These are phyloP conservation scores for Achroia grisella DNA, from an alignment of 1,140 invertebrate genomes.

Conservation along the genomic window DNA sequence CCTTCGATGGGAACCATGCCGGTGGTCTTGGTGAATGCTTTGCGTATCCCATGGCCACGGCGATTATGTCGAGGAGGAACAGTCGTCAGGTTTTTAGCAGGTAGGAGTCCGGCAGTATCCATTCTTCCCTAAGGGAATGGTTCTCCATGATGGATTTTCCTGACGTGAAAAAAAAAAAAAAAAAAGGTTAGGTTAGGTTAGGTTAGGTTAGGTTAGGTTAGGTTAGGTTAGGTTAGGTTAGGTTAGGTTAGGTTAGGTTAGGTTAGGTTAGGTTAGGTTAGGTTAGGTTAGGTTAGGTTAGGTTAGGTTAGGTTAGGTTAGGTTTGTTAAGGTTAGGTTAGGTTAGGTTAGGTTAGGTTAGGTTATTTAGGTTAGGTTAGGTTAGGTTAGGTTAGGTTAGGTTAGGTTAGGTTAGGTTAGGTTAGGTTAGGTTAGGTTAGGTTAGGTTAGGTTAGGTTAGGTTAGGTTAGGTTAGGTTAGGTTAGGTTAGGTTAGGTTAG, in stretches of 20 bases:
- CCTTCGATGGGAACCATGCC: no score
- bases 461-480: conserved; percentile 26
- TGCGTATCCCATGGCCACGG: no score
- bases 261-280: conserved; percentile 13
- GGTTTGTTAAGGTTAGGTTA: conserved; percentile 13
- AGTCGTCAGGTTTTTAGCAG: no score
- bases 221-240: conserved; percentile 9
- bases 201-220: conserved; percentile 13
- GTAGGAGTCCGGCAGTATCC: no score
- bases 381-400: conserved; percentile 19
- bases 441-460: conserved; percentile 23
- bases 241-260: conserved; percentile 15
- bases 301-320: conserved; percentile 17
- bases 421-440: conserved; percentile 19
- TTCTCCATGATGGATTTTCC: no score
- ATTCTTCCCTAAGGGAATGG: no score
- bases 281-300: conserved; percentile 14
- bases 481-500: conserved; percentile 23
- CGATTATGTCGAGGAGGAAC: no score
- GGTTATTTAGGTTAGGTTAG: conserved; percentile 15
- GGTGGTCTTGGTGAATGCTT: no score
- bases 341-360: conserved; percentile 17
- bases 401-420: conserved; percentile 21
- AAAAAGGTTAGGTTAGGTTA: conserved; percentile 15
- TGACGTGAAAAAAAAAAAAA: no score